Percentiles rank a stretch among this genome's conserved stretches.
These are phyloP conservation scores for Ramazzottius varieornatus DNA, from an alignment of 2,888 invertebrate genomes.

Conservation along the genomic window DNA sequence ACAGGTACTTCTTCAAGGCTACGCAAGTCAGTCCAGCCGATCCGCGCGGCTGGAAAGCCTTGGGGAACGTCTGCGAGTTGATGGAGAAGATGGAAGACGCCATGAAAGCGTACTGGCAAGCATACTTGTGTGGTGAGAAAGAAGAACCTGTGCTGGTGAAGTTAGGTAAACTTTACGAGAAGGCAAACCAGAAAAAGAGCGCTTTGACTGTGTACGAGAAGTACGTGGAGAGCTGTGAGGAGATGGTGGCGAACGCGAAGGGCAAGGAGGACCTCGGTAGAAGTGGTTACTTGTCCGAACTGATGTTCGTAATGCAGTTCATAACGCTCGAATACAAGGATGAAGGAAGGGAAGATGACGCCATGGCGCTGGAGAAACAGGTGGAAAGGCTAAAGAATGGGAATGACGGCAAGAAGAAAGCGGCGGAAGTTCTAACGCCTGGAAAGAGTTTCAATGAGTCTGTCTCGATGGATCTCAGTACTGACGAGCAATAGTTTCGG, in stretches of 20 bases:
- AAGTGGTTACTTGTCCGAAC: too few relatives aligned
- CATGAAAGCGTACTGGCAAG: neutral
- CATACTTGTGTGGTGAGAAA: neutral
- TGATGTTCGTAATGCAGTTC: too few relatives aligned
- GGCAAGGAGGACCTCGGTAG: slow-evolving; percentile 4
- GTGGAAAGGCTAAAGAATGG: too few relatives aligned
- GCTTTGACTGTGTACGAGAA: neutral
- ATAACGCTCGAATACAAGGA: too few relatives aligned
- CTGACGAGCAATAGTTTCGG: too few relatives aligned
- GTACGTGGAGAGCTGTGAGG: neutral
- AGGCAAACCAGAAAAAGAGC: neutral
- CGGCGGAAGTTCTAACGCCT: too few relatives aligned
- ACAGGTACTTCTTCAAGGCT: neutral
- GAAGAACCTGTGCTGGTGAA: neutral
- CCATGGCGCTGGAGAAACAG: too few relatives aligned
- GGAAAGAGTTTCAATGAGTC: too few relatives aligned
- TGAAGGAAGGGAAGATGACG: too few relatives aligned
- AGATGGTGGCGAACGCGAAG: neutral
- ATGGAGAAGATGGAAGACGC: neutral
- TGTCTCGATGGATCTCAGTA: too few relatives aligned
- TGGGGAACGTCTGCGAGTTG: neutral
- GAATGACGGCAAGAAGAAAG: too few relatives aligned
- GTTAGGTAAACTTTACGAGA: neutral
- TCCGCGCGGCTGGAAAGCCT: neutral
- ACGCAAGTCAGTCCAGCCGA: neutral